Conservation (phyloP, 1,140 invertebrate species). For the Aphaenogaster floridana region DNA sequence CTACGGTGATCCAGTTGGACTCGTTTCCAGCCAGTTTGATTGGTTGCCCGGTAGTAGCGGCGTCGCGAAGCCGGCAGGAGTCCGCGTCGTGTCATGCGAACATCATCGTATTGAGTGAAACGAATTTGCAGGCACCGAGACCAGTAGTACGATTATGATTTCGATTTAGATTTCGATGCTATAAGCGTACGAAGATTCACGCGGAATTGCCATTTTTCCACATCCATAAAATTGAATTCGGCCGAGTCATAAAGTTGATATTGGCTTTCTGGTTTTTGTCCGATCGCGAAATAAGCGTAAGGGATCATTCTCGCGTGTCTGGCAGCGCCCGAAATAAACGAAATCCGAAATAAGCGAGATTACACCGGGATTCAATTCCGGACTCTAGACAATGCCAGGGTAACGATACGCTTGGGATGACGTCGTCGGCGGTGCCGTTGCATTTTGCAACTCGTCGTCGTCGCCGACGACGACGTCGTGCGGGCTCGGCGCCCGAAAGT, state of each 20-base stretch:
- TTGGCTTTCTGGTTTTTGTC: neutral
- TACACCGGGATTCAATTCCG: constrained; percentile 22
- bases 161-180: neutral
- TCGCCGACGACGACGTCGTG: neutral
- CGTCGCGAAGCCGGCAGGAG: constrained; percentile 7
- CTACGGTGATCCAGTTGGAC: constrained; percentile 25
- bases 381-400: neutral
- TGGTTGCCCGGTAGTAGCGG: neutral
- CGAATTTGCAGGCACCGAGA: neutral
- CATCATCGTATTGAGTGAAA: constrained; percentile 14
- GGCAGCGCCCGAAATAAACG: neutral
- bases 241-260: neutral
- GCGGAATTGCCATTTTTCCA: neutral
- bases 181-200: neutral
- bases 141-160: neutral
- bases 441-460: constrained; percentile 49
- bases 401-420: constrained; percentile 27
- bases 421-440: constrained; percentile 14
- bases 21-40: constrained; percentile 3
- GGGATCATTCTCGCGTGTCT: constrained; percentile 47
- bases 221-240: neutral
- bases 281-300: neutral
- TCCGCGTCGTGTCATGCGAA: neutral
- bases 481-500: constrained; percentile 42
- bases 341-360: constrained; percentile 32